phyloP scores from a whole-genome alignment of 1,140 invertebrate genomes.

The Aphelenchoides avenae region DNA sequence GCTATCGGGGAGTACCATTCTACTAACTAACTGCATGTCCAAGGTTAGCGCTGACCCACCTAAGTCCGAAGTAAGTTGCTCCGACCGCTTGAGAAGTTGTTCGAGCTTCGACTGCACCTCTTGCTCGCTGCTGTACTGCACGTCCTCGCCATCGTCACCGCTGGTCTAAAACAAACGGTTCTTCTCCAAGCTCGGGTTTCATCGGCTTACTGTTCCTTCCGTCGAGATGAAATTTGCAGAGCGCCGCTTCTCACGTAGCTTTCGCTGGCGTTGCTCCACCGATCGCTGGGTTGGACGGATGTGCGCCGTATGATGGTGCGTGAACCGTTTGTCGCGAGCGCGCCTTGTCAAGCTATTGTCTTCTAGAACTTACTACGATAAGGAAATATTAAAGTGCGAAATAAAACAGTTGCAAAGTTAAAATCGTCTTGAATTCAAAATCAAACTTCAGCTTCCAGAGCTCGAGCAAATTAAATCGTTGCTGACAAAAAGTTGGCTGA shows the following conservation, averaged over 20 bases:
- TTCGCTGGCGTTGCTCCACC: conserved; percentile 12
- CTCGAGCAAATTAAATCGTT: too few species aligned
- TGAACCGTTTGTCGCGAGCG: conserved; percentile 1
- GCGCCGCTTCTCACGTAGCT: conserved; percentile 24
- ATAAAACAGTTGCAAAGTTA: too few species aligned
- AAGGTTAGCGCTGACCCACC: neutral
- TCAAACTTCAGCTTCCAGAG: too few species aligned
- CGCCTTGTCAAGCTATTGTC: neutral
- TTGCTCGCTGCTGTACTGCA: conserved; percentile 13
- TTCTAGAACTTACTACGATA: neutral
- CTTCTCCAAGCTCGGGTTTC: neutral
- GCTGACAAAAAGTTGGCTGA: too few species aligned
- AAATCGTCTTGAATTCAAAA: too few species aligned
- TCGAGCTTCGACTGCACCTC: conserved; percentile 24
- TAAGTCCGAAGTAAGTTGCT: conserved; percentile 29
- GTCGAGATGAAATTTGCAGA: conserved; percentile 23
- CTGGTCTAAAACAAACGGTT: conserved; percentile 16
- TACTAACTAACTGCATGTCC: too few species aligned
- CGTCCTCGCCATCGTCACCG: conserved; percentile 24
- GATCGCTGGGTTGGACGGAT: conserved; percentile 21
- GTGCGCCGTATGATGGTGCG: conserved; percentile 19
- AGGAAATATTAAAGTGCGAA: neutral
- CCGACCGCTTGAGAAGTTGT: conserved; percentile 15
- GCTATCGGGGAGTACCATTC: too few species aligned
- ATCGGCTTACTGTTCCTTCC: conserved; percentile 20